These are phyloP conservation scores for Tipula helvola DNA, from an alignment of 2,888 invertebrate genomes.

Conservation along the genomic window DNA sequence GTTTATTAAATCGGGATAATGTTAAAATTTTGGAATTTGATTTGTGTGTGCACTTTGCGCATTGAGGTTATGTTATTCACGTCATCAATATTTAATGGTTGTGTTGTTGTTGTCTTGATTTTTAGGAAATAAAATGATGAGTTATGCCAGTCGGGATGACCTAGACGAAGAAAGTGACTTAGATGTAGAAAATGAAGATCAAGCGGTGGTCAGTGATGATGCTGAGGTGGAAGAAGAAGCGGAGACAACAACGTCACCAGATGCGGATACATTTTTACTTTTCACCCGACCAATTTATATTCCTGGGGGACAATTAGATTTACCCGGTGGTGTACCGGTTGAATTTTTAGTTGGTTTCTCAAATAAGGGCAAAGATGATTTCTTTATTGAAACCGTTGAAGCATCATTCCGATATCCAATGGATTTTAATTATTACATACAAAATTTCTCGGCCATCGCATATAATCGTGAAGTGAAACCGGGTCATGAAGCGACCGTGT, in stretches of 20 bases:
- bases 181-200: slow-evolving; percentile 52
- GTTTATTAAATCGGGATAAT: background rate
- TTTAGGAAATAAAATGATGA: slow-evolving; percentile 39
- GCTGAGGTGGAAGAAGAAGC: slow-evolving; percentile 41
- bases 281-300: slow-evolving; percentile 68
- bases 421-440: slow-evolving; percentile 96
- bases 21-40: background rate
- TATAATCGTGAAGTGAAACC: slow-evolving; percentile 84
- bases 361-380: slow-evolving; percentile 87
- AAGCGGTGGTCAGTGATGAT: slow-evolving; percentile 46
- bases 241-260: slow-evolving; percentile 63
- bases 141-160: slow-evolving; percentile 53
- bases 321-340: slow-evolving; percentile 71
- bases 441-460: slow-evolving; percentile 88
- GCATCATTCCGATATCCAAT: slow-evolving; percentile 98
- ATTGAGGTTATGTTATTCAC: background rate
- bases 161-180: slow-evolving; percentile 48
- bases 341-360: slow-evolving; percentile 93
- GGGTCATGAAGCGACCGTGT: slow-evolving; percentile 84
- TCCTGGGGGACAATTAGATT: slow-evolving; percentile 52
- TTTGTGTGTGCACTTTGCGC: background rate
- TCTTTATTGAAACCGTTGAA: slow-evolving; percentile 84
- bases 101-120: background rate
- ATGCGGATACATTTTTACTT: slow-evolving; percentile 81
- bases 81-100: background rate